phyloP scores from a whole-genome alignment of 2,797 vertebrate genomes.

The Saguinus oedipus region DNA sequence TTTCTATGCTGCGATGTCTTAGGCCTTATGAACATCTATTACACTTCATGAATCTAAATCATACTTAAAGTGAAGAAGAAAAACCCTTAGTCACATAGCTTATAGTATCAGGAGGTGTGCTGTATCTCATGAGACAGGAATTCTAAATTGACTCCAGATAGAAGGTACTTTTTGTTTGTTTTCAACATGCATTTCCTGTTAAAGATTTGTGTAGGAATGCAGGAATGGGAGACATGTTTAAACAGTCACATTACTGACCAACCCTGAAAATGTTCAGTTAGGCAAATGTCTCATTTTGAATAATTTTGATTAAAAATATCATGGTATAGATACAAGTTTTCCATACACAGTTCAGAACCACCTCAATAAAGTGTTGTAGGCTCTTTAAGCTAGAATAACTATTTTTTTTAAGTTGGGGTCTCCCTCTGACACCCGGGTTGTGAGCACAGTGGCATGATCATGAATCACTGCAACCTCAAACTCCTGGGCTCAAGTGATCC shows the following conservation, averaged over 20 bases:
- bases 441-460: not conserved
- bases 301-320: conserved; percentile 40
- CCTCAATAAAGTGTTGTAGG: not conserved
- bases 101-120: conserved; percentile 30
- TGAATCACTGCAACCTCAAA: not conserved
- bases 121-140: conserved; percentile 27
- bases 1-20: not conserved
- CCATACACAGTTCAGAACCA: not conserved
- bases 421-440: not conserved
- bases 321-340: not conserved
- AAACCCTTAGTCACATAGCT: not conserved
- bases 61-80: conserved; percentile 24
- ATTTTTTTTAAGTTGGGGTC: not conserved
- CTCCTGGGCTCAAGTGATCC: not conserved
- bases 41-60: not conserved
- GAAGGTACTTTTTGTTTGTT: not conserved
- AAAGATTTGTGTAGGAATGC: conserved; percentile 22
- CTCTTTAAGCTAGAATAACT: not conserved
- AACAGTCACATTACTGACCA: conserved; percentile 32
- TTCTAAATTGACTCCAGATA: conserved; percentile 41
- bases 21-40: not conserved
- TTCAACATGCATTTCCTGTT: conserved; percentile 35
- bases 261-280: not conserved
- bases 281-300: conserved; percentile 29
- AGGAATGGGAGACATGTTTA: conserved; percentile 20